Evolutionary conservation across 2,797 vertebrate species (phyloP).

Genomic region (Argentina silus): DNA sequence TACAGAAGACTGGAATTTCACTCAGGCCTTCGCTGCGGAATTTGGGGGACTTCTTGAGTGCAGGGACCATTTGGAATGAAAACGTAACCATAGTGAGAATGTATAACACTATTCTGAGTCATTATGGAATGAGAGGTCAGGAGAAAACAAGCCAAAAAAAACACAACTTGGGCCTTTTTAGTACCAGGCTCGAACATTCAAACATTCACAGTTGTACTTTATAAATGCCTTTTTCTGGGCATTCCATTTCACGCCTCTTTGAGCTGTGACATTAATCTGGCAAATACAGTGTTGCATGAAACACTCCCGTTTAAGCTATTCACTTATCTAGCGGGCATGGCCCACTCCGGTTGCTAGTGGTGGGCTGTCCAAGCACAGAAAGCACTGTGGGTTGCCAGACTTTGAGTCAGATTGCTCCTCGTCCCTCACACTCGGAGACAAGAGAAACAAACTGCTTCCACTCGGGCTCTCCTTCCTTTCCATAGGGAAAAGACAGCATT

Average conservation of each 20-base stretch:
- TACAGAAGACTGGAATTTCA: not conserved
- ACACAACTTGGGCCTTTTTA: not conserved
- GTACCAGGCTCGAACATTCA: not conserved
- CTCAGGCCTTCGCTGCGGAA: not conserved
- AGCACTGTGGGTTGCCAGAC: not conserved
- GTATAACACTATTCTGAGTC: not conserved
- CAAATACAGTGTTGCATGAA: not conserved
- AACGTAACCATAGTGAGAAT: not conserved
- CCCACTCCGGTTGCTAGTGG: not conserved
- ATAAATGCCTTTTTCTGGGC: not conserved
- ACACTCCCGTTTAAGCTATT: not conserved
- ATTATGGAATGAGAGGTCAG: not conserved
- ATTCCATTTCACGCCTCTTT: not conserved
- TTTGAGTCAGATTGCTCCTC: not conserved
- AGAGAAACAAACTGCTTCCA: conserved; percentile 12
- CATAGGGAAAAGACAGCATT: conserved; percentile 30
- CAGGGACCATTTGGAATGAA: not conserved
- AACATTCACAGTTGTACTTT: not conserved
- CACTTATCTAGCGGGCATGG: not conserved
- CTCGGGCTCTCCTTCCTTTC: conserved; percentile 24
- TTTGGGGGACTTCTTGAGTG: not conserved
- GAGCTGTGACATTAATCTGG: not conserved
- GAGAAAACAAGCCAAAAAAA: not conserved
- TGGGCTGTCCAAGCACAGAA: not conserved
- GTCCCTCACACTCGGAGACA: conserved; percentile 4